Percentiles rank a stretch among this genome's conserved stretches.
Conservation (phyloP, 2,113 vertebrate species). For the Nothobranchius furzeri region DNA sequence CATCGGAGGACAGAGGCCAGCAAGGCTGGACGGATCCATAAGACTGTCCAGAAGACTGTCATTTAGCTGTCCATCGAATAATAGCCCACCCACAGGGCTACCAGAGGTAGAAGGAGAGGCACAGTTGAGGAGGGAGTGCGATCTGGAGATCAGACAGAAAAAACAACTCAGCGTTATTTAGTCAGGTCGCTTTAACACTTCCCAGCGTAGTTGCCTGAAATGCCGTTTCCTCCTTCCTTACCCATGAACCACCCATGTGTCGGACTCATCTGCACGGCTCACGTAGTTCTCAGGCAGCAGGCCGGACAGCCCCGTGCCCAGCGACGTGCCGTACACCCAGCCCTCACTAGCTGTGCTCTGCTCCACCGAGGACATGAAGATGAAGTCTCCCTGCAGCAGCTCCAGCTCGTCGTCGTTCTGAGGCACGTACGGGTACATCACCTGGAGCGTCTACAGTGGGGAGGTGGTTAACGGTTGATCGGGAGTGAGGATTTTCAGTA, state of each 20-base stretch:
- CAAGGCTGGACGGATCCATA: constrained; percentile 80
- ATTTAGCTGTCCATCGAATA: constrained; percentile 83
- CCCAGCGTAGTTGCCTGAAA: too few species aligned
- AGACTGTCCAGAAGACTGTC: constrained; percentile 87
- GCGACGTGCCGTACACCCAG: constrained; percentile 93
- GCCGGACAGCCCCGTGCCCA: constrained; percentile 89
- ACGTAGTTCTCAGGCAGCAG: constrained; percentile 98
- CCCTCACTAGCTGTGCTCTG: constrained; percentile 93
- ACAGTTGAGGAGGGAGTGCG: constrained; percentile 89
- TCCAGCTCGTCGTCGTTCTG: constrained; percentile 98
- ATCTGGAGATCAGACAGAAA: constrained; percentile 77
- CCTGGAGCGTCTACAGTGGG: constrained; percentile 87
- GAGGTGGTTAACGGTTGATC: neutral
- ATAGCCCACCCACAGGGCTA: constrained; percentile 71
- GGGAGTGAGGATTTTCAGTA: neutral
- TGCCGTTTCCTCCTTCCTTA: constrained; percentile 59
- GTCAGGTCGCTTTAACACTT: too few species aligned
- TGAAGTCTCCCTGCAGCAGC: constrained; percentile 91
- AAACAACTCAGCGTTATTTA: neutral
- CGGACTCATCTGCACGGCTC: constrained; percentile 91
- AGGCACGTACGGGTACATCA: constrained; percentile 94
- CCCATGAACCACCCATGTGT: constrained; percentile 97
- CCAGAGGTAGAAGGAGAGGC: constrained; percentile 72
- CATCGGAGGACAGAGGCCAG: constrained; percentile 89
- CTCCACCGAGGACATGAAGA: constrained; percentile 94